These are phyloP conservation scores for Andrena bucephala DNA, from an alignment of 2,888 invertebrate genomes.

Conservation along the genomic window DNA sequence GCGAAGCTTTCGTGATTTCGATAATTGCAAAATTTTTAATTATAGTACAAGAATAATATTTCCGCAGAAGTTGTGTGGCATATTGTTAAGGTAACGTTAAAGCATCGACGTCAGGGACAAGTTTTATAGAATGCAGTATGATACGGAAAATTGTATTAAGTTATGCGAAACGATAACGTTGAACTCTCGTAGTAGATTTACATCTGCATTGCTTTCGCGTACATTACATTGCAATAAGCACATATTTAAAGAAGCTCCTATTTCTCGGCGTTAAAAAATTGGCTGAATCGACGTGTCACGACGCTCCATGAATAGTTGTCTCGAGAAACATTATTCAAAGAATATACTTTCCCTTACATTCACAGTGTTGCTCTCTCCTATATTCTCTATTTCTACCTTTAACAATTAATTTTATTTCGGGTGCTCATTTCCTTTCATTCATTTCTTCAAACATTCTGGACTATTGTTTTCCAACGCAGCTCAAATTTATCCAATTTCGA, in stretches of 20 bases:
- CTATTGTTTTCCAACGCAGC: background rate
- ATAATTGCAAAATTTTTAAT: background rate
- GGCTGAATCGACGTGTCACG: background rate
- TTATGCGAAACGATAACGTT: background rate
- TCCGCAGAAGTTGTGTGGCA: background rate
- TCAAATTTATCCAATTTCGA: background rate
- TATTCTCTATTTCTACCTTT: background rate
- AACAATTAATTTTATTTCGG: background rate
- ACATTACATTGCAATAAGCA: background rate
- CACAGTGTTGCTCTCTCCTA: background rate
- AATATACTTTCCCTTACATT: background rate
- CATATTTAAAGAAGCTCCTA: background rate
- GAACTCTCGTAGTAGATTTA: background rate
- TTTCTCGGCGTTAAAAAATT: conserved; percentile 9
- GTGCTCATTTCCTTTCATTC: background rate
- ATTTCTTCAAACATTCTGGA: background rate
- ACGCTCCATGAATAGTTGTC: background rate
- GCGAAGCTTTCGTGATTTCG: no score
- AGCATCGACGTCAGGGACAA: background rate
- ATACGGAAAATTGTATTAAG: background rate
- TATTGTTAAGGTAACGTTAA: background rate
- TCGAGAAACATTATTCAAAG: conserved; percentile 12
- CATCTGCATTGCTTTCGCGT: background rate
- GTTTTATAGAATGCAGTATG: background rate
- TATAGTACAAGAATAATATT: background rate